Evolutionary conservation across 2,888 invertebrate genomes (phyloP), one percentile per base, ranked within the genome.

Genomic region (Cartodere bifasciata): DNA sequence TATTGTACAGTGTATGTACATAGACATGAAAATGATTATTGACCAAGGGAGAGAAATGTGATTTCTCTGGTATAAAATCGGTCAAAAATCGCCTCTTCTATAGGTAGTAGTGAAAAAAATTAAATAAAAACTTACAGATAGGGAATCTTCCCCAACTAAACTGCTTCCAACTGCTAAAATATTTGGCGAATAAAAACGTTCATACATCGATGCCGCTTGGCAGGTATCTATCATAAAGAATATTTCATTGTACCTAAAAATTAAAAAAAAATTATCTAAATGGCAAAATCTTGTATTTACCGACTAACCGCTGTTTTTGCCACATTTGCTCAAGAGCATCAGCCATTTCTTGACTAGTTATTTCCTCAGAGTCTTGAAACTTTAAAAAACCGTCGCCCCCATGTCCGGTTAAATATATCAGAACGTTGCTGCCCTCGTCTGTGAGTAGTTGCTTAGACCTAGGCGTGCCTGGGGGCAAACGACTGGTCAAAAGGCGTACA

Each of bases 301-400:
- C 7, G 6, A 23, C 10, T 72, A 55, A 86, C 83, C 94, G 75
- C 58, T 83, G 76, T 55, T 98, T 97, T 53, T 97, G 92, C 90
- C 94, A 95, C 98, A 99, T 99, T 62, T 98, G 97, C 55, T 98
- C 94, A 31, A 99, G 72, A 11, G 97, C 97, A 72, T 99, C 97
- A 11, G 95, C 97, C 48, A 99, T 64, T 57, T 99, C 98, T 48
- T 94, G 88, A 59, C 88, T 94, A 2, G 97, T 97, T 13, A 99
- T 87, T 63, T 99, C 98, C 55, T 98, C 95, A 0, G 95, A 90
- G 56, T 98, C 97, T 65, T 99, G 98, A 56, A 99, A 99, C 61
- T 99, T 99, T 0, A 99, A 65, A 56, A 99, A 99, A 0, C 97
- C 97, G 65, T 98, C 97, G 11, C 98, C 98, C 4, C 98, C 98